These are phyloP conservation scores for Oreotrochilus melanogaster DNA, from an alignment of 2,113 vertebrate genomes.

Conservation along the genomic window DNA sequence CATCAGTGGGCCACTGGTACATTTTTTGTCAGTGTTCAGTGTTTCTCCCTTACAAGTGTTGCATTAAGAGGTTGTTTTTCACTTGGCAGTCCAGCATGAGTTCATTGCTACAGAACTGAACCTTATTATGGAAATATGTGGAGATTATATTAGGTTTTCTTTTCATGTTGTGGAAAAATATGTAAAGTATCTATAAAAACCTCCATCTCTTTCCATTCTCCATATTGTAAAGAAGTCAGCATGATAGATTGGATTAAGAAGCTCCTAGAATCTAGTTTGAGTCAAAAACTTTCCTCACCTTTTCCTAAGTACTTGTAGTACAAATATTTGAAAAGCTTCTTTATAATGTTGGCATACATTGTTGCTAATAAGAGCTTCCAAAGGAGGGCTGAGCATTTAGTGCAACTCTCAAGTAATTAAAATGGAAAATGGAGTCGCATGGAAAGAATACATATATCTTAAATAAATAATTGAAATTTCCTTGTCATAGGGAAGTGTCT, in stretches of 20 bases:
- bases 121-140: not conserved
- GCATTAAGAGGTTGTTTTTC: not conserved
- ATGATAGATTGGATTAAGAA: not conserved
- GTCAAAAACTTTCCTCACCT: not conserved
- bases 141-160: not conserved
- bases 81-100: not conserved
- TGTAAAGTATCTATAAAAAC: not conserved
- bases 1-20: not conserved
- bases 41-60: not conserved
- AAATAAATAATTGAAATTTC: conserved; percentile 63
- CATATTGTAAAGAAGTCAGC: not conserved
- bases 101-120: not conserved
- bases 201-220: not conserved
- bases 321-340: not conserved
- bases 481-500: conserved; percentile 33
- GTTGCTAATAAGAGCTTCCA: not conserved
- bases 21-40: not conserved
- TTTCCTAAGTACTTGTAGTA: not conserved
- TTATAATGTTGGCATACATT: not conserved
- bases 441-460: conserved; percentile 35
- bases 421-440: not conserved
- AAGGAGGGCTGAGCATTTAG: not conserved
- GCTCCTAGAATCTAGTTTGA: not conserved
- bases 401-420: not conserved
- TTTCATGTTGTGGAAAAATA: not conserved